Evolutionary conservation across 1,140 invertebrate species (phyloP), one percentile per base, ranked within the genome.

Genomic region (Bombus terrestris): DNA sequence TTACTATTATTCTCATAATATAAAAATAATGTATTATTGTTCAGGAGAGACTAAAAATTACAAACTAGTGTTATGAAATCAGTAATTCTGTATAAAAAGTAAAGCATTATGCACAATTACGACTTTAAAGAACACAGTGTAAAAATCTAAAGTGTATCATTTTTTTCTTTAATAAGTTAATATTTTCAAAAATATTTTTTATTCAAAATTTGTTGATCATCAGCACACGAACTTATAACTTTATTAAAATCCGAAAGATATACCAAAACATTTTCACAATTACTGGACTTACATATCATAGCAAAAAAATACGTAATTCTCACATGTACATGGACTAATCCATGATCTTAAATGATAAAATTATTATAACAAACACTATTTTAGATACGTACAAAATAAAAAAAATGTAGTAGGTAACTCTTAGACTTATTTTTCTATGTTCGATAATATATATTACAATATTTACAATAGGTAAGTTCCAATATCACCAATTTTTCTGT

Each of bases 381-480:
- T 90, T 88, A 91, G 88, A 90, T 91, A 92, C 85, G 90, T 87
- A 90, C 87, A 91, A 83, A 91, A 91, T 93, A 91, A 92, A 93
- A 93, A 92, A 93, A 89, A 91, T 92, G 81, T 86, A 90, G 81
- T 93, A 93, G 90, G 89, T 92, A 93, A 91, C 92, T 93, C 87
- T 92, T 92, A 91, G 87, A 93, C 91, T 93, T 93, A 94, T 91
- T 91, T 92, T 91, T 92, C 92, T 93, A 93, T 91, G 90, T 89
- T 93, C 86, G 88, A 92, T 91, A 90, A 92, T 89, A 89, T 94
- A 95, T 93, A 91, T 93, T 95, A 95, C 94, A 95, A 86, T 95
- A 95, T 95, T 76, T 95, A 95, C 94, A 95, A 90, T 94, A 92
- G 92, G 92, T 94, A 94, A 93, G 92, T 94, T 90, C 91, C 90